Base-by-base conservation (phyloP, 2,113 vertebrate species). In the Colaptes auratus region DNA sequence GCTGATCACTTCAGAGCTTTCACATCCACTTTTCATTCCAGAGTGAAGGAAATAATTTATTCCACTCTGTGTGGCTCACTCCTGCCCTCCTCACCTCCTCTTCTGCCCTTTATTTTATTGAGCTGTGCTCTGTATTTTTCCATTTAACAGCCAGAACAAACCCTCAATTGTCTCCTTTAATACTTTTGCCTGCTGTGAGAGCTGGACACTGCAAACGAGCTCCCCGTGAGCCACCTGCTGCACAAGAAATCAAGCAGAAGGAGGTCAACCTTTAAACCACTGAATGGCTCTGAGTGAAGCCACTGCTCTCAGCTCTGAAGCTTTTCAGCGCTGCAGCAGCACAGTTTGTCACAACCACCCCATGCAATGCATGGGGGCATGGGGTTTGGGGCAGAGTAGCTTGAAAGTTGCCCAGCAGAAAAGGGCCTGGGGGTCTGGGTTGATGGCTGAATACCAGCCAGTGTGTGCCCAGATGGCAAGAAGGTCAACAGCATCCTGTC, bases 91-190 rank as follows among this genome's bases (percentile, higher is more conserved):
- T 79, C 91, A 58, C 53, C 93, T 91, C 64, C 65, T 83, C 71
- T 80, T 89, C 67, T 83, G 76, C 82, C 93, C 79, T 95, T 79
- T 77, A 80, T 91, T 95, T 89, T 64, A 39, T 77, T 67, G 46
- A 80, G 33, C 36, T 31, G 2, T 46, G 30, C 33, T 81, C 72
- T 46, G 33, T 67, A 6, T 60, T 36, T 75, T 83, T 75, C 72
- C 80, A 12, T 81, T 75, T 67, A 80, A 85, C 31, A 59, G 33
- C 33, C 15, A 1, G 71, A 86, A 90, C 60, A 94, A 91, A 60
- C 15, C 53, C 6, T 12, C 6, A 3, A 14, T 3, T 59, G 71
- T 67, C 55, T 89, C 67, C 72, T 82, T 76, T 74, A 90, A 74
- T 46, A 56, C 0, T 0, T 35, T 24, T 78, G 25, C 75, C 91